These are phyloP conservation scores for Dicranocentrus wangi DNA, from an alignment of 2,888 invertebrate genomes.

Conservation along the genomic window DNA sequence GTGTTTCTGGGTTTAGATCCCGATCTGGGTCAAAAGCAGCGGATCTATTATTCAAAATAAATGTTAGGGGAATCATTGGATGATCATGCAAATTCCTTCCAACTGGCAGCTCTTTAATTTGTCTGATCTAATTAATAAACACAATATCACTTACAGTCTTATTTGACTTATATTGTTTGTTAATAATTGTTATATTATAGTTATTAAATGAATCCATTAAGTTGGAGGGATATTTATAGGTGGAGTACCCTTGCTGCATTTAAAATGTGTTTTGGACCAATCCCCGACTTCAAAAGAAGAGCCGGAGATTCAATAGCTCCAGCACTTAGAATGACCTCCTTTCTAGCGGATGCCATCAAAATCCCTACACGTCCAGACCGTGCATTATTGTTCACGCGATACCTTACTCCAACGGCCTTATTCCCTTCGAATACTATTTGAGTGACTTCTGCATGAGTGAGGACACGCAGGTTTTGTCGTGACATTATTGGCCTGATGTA, in stretches of 20 bases:
- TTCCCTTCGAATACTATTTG: background rate
- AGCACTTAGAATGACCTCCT: background rate
- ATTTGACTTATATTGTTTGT: too few species aligned
- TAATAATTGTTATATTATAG: too few species aligned
- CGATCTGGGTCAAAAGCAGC: background rate
- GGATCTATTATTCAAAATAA: constrained; percentile 18
- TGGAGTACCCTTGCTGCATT: background rate
- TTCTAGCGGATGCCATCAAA: background rate
- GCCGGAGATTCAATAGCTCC: background rate
- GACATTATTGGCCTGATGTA: background rate
- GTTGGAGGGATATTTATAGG: constrained; percentile 1
- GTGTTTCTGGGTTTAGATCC: constrained; percentile 16
- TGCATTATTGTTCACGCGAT: background rate
- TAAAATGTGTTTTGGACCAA: background rate
- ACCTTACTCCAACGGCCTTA: constrained; percentile 33
- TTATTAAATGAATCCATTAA: too few species aligned
- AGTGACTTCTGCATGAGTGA: constrained; percentile 5
- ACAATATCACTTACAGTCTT: too few species aligned
- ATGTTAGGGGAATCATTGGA: background rate
- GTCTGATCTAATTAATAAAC: background rate
- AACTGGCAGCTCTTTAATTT: constrained; percentile 16
- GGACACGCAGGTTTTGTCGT: constrained; percentile 15
- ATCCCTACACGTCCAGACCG: constrained; percentile 10
- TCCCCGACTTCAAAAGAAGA: background rate
- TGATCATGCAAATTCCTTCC: constrained; percentile 28